Conservation (phyloP, 2,113 vertebrate species). For the Clarias batrachus region DNA sequence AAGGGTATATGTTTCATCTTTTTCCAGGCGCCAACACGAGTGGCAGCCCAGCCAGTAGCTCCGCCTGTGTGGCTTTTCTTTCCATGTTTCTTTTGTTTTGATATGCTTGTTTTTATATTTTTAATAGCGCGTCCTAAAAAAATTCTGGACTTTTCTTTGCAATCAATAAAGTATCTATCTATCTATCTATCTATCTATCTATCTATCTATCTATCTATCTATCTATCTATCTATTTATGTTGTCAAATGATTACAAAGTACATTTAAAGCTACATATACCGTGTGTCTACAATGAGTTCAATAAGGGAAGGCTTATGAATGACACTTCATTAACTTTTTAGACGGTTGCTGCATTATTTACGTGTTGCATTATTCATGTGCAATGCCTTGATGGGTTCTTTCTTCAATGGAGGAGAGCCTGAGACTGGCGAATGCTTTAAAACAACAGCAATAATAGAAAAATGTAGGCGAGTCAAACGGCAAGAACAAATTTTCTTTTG, state of each 20-base stretch:
- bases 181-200: no score
- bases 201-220: no score
- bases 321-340: constrained; percentile 42
- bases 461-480: neutral
- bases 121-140: no score
- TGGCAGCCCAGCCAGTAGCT: no score
- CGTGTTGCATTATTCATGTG: constrained; percentile 29
- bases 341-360: constrained; percentile 37
- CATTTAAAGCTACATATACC: neutral
- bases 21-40: no score
- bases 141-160: no score
- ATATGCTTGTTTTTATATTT: no score
- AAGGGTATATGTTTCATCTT: no score
- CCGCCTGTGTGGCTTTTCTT: no score
- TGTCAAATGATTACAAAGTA: neutral
- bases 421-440: neutral
- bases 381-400: neutral
- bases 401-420: neutral
- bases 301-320: neutral
- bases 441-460: neutral
- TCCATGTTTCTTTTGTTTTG: no score
- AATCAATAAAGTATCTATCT: no score
- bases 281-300: neutral
- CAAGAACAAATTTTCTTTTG: neutral
- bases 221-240: neutral